Evolutionary conservation across 2,888 invertebrate species (phyloP), one percentile per base, ranked within the genome.

Genomic region (Ceraclea dissimilis): DNA sequence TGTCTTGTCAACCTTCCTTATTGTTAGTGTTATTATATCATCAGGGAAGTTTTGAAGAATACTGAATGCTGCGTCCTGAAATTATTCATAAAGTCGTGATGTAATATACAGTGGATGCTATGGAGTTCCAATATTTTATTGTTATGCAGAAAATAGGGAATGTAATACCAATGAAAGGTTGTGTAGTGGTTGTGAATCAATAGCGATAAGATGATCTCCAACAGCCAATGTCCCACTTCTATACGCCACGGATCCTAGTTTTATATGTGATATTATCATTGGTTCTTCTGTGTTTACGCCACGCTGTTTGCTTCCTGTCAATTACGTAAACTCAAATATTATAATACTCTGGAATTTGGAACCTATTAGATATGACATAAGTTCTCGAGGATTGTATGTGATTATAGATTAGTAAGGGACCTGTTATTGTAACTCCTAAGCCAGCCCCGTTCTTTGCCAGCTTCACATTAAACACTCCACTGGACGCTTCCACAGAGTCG

Each of bases 381-480:
- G 11, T 34, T 13, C 1, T 34, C n/a, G 11, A n/a, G n/a, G 16
- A 11, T 21, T 1, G 13, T 49, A 11, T 10, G 22, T 22, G 10
- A 46, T 8, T n/a, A n/a, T n/a, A n/a, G n/a, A 39, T 46, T 46
- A n/a, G 2, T 46, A 18, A 4, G 2, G 6, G 72, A 82, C 90
- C 86, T 68, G 88, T 90, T 6, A 95, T 88, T n/a, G 92, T 93
- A 39, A 96, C 85, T 2, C 96, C 96, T 13, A 96, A 76, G 2
- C 92, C 92, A 21, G 83, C 84, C 39, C 86, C 85, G 22, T 83
- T 85, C 64, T 86, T 85, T 2, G 91, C 87, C 51, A 96, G 76
- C 70, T 93, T 90, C 0, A 97, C 93, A 61, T 88, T 90, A 68
- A 94, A 95, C 0, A 93, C 86, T 0, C 94, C 94, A 64, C 90